Conservation (phyloP, 2,888 invertebrate genomes). For the Drosophila setosimentum region DNA sequence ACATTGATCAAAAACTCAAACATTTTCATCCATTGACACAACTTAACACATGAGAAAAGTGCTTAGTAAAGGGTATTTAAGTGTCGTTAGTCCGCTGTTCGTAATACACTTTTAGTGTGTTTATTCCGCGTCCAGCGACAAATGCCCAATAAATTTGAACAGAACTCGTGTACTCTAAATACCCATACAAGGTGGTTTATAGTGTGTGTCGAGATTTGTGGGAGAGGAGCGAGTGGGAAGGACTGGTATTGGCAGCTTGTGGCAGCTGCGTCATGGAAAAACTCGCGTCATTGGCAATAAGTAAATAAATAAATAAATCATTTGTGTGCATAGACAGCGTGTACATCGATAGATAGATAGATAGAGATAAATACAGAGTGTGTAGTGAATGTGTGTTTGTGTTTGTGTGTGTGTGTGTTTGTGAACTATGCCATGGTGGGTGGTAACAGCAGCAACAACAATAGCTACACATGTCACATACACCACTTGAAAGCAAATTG, state of each 20-base stretch:
- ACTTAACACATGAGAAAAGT: background rate
- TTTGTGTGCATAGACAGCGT: conserved; percentile 65
- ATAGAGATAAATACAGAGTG: conserved; percentile 34
- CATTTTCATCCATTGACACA: background rate
- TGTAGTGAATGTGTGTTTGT: conserved; percentile 8
- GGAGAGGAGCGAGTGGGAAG: background rate
- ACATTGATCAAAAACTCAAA: background rate
- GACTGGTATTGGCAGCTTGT: conserved; percentile 40
- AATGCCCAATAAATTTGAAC: conserved; percentile 49
- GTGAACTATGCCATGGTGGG: conserved; percentile 26
- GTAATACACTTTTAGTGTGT: conserved; percentile 1
- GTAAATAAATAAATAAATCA: conserved; percentile 79
- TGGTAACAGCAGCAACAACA: conserved; percentile 37
- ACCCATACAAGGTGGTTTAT: conserved; percentile 26
- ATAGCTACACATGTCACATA: conserved; percentile 39
- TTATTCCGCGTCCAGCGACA: conserved; percentile 35
- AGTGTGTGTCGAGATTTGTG: conserved; percentile 10
- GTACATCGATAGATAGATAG: conserved; percentile 52
- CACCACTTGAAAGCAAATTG: conserved; percentile 69
- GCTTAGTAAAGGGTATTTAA: conserved; percentile 3
- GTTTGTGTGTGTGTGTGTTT: conserved; percentile 6
- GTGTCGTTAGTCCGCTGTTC: background rate
- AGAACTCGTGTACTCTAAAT: conserved; percentile 28
- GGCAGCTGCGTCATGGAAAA: conserved; percentile 73
- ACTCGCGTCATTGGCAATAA: conserved; percentile 72